Conservation (phyloP, 2,113 vertebrate species). For the Aepyceros melampus region DNA sequence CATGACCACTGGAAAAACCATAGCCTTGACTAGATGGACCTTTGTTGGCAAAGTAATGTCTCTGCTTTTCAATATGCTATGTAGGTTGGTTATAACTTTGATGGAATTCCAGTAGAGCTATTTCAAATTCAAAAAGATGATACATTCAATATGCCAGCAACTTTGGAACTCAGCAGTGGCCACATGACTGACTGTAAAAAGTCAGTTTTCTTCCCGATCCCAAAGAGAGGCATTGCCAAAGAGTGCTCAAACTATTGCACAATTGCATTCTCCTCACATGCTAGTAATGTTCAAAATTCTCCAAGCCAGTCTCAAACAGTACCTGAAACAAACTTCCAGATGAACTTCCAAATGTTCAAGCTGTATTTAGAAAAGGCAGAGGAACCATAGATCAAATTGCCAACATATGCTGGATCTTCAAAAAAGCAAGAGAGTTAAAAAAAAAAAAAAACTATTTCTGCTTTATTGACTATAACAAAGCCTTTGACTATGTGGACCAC, state of each 20-base stretch:
- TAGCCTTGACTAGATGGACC: no score
- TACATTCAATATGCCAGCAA: not conserved
- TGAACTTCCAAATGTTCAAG: not conserved
- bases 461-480: not conserved
- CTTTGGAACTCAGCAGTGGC: not conserved
- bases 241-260: not conserved
- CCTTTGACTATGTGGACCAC: not conserved
- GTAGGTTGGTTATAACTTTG: not conserved
- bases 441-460: not conserved
- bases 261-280: not conserved
- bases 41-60: no score
- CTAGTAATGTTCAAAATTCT: not conserved
- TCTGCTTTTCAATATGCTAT: no score
- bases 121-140: not conserved
- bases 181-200: not conserved
- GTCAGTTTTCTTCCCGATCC: rapidly evolving
- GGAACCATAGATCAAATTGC: not conserved
- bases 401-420: not conserved
- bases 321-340: not conserved
- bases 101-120: not conserved
- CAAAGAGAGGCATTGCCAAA: not conserved
- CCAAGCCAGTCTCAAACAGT: not conserved
- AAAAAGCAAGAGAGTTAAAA: not conserved
- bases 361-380: not conserved
- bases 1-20: no score